A percentile compares a stretch with the other conserved stretches of the same genome.
phyloP scores from a whole-genome alignment of 35 echinoderm and acorn worm species.

The Diadema setosum region DNA sequence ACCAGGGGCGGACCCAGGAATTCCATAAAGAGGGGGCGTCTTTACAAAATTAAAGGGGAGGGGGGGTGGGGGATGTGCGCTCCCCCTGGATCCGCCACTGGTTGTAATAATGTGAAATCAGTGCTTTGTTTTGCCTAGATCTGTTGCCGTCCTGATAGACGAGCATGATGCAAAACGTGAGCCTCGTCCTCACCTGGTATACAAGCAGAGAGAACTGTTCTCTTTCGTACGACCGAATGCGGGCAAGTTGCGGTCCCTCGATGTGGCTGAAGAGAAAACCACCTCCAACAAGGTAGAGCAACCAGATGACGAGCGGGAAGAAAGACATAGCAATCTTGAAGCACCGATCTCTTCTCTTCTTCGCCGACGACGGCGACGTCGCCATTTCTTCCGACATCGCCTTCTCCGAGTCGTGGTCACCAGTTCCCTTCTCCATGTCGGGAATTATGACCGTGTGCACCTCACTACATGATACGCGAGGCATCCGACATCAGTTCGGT shows the following conservation, averaged over 20 bases:
- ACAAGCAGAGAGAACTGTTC: not conserved
- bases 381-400: no score
- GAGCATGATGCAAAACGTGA: not conserved
- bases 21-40: no score
- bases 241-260: not conserved
- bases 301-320: not conserved
- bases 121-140: no score
- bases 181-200: not conserved
- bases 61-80: no score
- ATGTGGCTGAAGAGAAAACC: not conserved
- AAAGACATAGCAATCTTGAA: not conserved
- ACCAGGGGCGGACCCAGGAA: no score
- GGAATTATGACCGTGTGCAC: not conserved
- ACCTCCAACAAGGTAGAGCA: not conserved
- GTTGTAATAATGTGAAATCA: no score
- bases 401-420: not conserved
- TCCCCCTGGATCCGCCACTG: no score
- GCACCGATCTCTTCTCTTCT: not conserved
- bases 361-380: not conserved
- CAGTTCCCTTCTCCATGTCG: not conserved
- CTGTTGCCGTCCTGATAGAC: no score
- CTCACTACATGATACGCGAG: conserved; percentile 2
- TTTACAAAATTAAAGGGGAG: no score
- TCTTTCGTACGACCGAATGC: not conserved
- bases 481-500: not conserved